A percentile compares a stretch with the other conserved stretches of the same genome.
These are phyloP conservation scores for Tylochromis polylepis DNA, from an alignment of 2,113 vertebrate genomes.

Conservation along the genomic window DNA sequence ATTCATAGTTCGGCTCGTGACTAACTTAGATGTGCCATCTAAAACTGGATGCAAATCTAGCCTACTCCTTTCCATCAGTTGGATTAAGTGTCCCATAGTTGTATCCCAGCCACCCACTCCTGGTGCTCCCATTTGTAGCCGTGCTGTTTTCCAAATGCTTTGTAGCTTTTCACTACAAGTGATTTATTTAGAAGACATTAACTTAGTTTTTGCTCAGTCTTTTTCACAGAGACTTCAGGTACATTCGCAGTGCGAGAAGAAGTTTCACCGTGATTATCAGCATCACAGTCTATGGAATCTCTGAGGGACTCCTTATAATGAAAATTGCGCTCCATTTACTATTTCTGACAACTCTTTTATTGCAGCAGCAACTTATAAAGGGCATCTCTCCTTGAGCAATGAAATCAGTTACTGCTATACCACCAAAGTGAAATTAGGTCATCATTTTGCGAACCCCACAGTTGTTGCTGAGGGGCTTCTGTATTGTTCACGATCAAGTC, in stretches of 20 bases:
- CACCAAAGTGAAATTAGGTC: background rate
- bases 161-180: background rate
- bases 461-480: background rate
- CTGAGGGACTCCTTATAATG: slow-evolving; percentile 38
- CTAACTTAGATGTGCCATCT: background rate
- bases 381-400: background rate
- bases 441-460: background rate
- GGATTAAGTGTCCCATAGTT: background rate
- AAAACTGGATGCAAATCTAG: background rate
- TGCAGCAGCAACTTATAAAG: background rate
- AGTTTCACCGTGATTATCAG: background rate
- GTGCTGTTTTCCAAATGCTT: background rate
- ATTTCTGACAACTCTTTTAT: slow-evolving; percentile 45
- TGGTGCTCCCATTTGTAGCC: background rate
- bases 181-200: background rate
- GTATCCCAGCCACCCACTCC: background rate
- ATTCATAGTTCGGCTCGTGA: background rate
- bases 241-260: background rate
- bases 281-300: background rate
- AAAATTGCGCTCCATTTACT: slow-evolving; percentile 49
- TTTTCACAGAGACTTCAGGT: background rate
- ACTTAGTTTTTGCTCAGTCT: background rate
- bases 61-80: background rate
- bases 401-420: background rate
- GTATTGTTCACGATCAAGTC: background rate